These are phyloP conservation scores for Hirundo rustica DNA, from an alignment of 2,797 vertebrate genomes.

Conservation along the genomic window DNA sequence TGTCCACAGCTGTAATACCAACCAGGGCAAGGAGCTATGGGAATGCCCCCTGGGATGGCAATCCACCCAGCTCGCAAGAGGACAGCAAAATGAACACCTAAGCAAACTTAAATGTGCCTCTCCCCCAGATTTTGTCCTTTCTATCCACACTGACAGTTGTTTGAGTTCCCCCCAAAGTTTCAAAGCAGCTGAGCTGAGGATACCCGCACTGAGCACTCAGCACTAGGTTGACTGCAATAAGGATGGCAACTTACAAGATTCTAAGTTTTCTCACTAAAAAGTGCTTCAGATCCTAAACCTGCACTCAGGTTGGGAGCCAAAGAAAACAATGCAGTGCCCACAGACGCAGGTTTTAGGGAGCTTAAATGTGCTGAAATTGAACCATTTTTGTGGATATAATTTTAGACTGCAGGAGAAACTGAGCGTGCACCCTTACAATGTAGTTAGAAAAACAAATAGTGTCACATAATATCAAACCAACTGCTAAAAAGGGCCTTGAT, in stretches of 20 bases:
- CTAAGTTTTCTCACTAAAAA: neutral
- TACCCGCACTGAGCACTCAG: neutral
- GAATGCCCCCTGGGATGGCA: neutral
- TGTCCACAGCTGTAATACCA: neutral
- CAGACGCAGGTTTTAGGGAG: neutral
- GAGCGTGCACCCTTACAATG: neutral
- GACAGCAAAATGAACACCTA: neutral
- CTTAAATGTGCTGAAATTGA: neutral
- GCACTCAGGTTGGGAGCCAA: neutral
- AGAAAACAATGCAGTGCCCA: neutral
- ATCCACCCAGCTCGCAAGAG: neutral
- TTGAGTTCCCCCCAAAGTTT: neutral
- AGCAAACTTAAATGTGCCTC: neutral
- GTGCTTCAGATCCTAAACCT: neutral
- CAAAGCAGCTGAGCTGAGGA: neutral
- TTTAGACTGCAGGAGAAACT: neutral
- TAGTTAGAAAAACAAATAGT: neutral
- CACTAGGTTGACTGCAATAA: neutral
- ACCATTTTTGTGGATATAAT: neutral
- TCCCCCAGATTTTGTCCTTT: neutral
- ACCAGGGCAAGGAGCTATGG: neutral
- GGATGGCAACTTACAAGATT: neutral
- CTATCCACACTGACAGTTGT: neutral
- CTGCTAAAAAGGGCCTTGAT: neutral
- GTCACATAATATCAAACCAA: neutral